Percentiles rank a stretch among this genome's conserved stretches.
Conservation (phyloP, 2,888 invertebrate genomes). For the Rhagonycha lutea region DNA sequence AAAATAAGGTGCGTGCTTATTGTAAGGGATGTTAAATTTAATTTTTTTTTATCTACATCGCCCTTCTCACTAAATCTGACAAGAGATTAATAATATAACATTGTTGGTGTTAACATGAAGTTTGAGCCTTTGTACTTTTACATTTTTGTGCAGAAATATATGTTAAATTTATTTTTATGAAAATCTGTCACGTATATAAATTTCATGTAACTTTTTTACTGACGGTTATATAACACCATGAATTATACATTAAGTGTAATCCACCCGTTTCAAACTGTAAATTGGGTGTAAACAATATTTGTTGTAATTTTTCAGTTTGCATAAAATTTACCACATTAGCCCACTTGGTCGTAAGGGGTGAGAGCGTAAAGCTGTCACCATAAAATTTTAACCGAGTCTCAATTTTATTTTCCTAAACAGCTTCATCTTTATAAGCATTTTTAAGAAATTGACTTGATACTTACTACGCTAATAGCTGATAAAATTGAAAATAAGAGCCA, state of each 20-base stretch:
- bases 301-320: not conserved
- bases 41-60: not conserved
- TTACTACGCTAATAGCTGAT: not conserved
- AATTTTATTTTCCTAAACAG: not conserved
- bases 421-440: not conserved
- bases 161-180: not conserved
- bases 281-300: not conserved
- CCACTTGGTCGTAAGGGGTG: too few relatives aligned
- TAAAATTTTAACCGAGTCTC: not conserved
- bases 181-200: not conserved
- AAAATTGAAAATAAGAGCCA: constrained; percentile 6
- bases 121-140: not conserved
- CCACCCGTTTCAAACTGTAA: not conserved
- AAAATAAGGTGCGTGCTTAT: not conserved
- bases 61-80: constrained; percentile 7
- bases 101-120: constrained; percentile 7
- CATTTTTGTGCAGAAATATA: not conserved
- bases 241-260: not conserved
- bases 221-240: not conserved
- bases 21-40: not conserved
- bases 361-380: too few relatives aligned
- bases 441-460: not conserved
- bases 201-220: not conserved
- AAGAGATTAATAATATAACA: constrained; percentile 9
- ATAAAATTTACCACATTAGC: not conserved